Conservation (phyloP, 2,113 vertebrate genomes). For the Neogobius melanostomus region DNA sequence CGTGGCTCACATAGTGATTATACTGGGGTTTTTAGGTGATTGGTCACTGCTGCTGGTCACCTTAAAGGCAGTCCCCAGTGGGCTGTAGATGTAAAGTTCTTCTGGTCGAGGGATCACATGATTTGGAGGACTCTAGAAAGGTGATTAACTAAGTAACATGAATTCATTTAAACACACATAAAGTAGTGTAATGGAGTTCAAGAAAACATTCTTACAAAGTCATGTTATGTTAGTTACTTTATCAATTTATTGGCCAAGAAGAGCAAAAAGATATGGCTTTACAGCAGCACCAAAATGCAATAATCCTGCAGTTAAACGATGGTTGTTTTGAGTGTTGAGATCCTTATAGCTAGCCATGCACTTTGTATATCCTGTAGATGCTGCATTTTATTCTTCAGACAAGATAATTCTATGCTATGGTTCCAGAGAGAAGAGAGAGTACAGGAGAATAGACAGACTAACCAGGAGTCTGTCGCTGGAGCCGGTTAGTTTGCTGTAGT, state of each 20-base stretch:
- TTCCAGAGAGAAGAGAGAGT: neutral
- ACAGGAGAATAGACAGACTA: slow-evolving; percentile 14
- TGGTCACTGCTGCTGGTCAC: slow-evolving; percentile 79
- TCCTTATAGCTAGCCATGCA: too few relatives aligned
- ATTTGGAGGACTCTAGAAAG: slow-evolving; percentile 87
- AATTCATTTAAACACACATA: neutral
- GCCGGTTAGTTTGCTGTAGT: slow-evolving; percentile 84
- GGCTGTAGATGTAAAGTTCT: slow-evolving; percentile 92
- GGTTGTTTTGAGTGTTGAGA: too few relatives aligned
- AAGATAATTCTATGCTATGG: too few relatives aligned
- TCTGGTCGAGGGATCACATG: slow-evolving; percentile 90
- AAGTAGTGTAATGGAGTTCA: too few relatives aligned
- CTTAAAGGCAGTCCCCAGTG: slow-evolving; percentile 91
- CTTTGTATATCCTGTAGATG: too few relatives aligned
- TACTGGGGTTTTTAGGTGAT: slow-evolving; percentile 87
- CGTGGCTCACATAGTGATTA: slow-evolving; percentile 89
- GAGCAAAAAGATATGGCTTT: too few relatives aligned
- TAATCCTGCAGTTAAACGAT: too few relatives aligned
- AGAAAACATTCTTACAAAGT: too few relatives aligned
- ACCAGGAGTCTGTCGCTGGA: slow-evolving; percentile 89
- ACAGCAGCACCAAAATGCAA: too few relatives aligned
- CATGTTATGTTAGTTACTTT: too few relatives aligned
- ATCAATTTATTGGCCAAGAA: too few relatives aligned
- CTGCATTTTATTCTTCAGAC: too few relatives aligned
- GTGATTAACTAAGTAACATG: neutral